These are phyloP conservation scores for Channallabes apus DNA, from an alignment of 2,797 vertebrate genomes.

Conservation along the genomic window DNA sequence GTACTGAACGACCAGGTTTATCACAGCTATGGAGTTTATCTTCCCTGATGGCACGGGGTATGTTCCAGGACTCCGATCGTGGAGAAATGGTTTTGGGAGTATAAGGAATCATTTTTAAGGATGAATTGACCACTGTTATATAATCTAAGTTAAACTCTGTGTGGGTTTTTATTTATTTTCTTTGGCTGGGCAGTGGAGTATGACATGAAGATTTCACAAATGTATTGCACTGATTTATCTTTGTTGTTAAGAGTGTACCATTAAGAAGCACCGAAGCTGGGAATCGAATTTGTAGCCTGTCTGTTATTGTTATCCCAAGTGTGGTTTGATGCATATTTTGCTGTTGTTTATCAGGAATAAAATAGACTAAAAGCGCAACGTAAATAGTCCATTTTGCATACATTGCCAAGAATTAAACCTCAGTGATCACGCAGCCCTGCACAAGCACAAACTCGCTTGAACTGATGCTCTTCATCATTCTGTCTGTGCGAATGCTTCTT, in stretches of 20 bases:
- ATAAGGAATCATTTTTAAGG: too few species aligned
- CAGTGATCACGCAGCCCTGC: neutral
- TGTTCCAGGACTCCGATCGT: too few species aligned
- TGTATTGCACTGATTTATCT: constrained; percentile 10
- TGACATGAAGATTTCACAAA: neutral
- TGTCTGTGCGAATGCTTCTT: constrained; percentile 27
- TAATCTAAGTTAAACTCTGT: too few species aligned
- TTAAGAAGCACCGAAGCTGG: constrained; percentile 4
- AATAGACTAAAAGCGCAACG: neutral
- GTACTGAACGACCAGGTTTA: too few species aligned
- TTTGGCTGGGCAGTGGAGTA: neutral
- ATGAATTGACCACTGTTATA: too few species aligned
- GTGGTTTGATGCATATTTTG: neutral
- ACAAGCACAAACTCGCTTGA: constrained; percentile 28
- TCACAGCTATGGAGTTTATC: too few species aligned
- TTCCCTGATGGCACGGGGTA: too few species aligned
- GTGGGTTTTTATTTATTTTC: too few species aligned
- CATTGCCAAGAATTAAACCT: neutral
- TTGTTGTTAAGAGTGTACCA: constrained; percentile 1
- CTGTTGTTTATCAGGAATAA: neutral
- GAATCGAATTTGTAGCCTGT: constrained; percentile 18
- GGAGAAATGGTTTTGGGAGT: too few species aligned
- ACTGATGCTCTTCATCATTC: constrained; percentile 47
- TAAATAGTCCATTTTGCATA: too few species aligned
- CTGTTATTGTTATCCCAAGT: constrained; percentile 10